phyloP scores from a whole-genome alignment of 2,113 vertebrate species.

The Glaucomys volans region DNA sequence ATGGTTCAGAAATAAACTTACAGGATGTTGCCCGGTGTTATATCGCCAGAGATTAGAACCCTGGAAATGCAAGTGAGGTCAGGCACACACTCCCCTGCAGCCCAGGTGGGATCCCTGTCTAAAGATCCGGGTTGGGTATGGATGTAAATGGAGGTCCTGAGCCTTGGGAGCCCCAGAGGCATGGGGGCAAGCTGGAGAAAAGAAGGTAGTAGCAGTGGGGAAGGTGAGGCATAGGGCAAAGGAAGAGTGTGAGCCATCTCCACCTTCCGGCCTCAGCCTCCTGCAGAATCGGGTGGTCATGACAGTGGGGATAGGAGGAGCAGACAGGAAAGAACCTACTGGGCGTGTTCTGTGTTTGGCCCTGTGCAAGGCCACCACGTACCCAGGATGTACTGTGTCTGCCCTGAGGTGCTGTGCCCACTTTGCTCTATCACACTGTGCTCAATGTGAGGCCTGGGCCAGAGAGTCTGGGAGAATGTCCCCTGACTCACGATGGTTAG shows the following conservation, averaged over 20 bases:
- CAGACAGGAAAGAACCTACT: neutral
- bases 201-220: neutral
- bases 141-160: neutral
- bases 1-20: constrained; percentile 40
- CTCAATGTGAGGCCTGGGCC: neutral
- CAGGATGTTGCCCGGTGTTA: constrained; percentile 60
- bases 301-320: neutral
- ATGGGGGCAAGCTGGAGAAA: neutral
- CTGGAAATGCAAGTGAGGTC: constrained; percentile 5
- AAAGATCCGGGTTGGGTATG: neutral
- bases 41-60: neutral
- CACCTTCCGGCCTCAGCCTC: neutral
- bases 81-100: neutral
- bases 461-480: neutral
- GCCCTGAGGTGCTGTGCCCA: fast-evolving
- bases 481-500: neutral
- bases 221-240: neutral
- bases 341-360: fast-evolving
- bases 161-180: neutral
- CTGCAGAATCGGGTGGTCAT: neutral
- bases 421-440: neutral
- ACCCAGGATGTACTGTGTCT: fast-evolving
- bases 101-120: neutral
- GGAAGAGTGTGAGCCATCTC: neutral
- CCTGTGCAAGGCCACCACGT: fast-evolving